Conservation (phyloP, 2,888 invertebrate genomes). For the Anaspis maculata region DNA sequence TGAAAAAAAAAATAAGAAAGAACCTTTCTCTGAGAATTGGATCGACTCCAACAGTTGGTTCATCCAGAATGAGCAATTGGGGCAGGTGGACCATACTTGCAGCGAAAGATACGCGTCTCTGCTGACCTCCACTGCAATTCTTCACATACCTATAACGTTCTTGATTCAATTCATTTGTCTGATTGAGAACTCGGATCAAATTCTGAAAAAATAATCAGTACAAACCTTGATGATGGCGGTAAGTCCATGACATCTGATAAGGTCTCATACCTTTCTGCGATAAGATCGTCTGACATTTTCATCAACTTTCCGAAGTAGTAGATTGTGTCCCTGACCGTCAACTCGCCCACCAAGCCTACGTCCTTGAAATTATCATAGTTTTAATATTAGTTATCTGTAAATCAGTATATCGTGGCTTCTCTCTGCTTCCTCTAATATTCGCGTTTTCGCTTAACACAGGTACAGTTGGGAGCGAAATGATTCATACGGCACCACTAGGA, state of each 20-base stretch:
- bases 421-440: too few species aligned
- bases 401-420: too few species aligned
- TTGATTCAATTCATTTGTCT: too few species aligned
- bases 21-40: slow-evolving; percentile 77
- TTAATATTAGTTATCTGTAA: too few species aligned
- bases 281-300: slow-evolving; percentile 59
- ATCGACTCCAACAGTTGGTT: slow-evolving; percentile 82
- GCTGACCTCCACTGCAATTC: slow-evolving; percentile 79
- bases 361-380: slow-evolving; percentile 58
- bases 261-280: slow-evolving; percentile 59
- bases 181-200: too few species aligned
- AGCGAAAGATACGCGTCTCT: slow-evolving; percentile 73
- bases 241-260: slow-evolving; percentile 67
- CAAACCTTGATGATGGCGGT: slow-evolving; percentile 57
- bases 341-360: slow-evolving; percentile 69
- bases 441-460: too few species aligned
- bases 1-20: too few species aligned
- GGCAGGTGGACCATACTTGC: slow-evolving; percentile 78
- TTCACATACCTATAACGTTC: slow-evolving; percentile 8
- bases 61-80: slow-evolving; percentile 74
- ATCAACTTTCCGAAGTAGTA: slow-evolving; percentile 82
- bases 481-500: too few species aligned
- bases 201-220: too few species aligned
- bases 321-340: slow-evolving; percentile 74
- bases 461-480: too few species aligned